Evolutionary conservation across 92 coral and sea anemone genomes (phyloP), one percentile per base, ranked within the genome.

Genomic region (Blastomussa wellsi): DNA sequence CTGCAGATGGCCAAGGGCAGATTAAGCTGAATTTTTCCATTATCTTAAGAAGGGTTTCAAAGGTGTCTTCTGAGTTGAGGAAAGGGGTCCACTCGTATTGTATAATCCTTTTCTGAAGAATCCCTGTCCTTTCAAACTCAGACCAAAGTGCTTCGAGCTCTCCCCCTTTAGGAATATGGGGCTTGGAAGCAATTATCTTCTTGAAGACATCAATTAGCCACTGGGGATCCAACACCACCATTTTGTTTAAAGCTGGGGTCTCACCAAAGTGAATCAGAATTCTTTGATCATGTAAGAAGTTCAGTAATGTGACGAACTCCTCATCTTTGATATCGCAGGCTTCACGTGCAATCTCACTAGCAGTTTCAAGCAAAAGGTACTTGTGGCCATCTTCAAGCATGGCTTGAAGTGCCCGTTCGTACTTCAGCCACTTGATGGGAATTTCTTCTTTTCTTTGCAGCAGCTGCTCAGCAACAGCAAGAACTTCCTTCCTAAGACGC

Each of bases 141-240:
- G 29, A 7, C 93, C 93, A 17, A 44, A 77, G 12, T 82, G 66
- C 35, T 55, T 51, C 62, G 62, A 55, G 62, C n/a, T 55, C 28
- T 55, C 62, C 62, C 41, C 77, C 70, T 26, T 70, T 59, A 19
- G 64, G 55, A 4, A 62, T 31, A 47, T 79, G 69, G 29, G 85
- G 78, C 71, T 77, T 86, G n/a, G 91, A 87, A 14, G 96, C 91
- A 33, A 93, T 86, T 20, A 93, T 78, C 29, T 87, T 52, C 16
- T 84, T 90, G 28, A 93, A 59, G 33, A 88, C 47, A 78, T 93
- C 88, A 35, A 90, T 51, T 37, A 93, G 74, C 94, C 96, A 93
- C 82, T 79, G 90, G 7, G 86, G 76, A 48, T 90, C 87, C 36
- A 93, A 85, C 51, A 93, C 83, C 4, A 93, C 83, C 51, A 74